Evolutionary conservation across 1,140 invertebrate species (phyloP).

Genomic region (Drosophila willistoni): DNA sequence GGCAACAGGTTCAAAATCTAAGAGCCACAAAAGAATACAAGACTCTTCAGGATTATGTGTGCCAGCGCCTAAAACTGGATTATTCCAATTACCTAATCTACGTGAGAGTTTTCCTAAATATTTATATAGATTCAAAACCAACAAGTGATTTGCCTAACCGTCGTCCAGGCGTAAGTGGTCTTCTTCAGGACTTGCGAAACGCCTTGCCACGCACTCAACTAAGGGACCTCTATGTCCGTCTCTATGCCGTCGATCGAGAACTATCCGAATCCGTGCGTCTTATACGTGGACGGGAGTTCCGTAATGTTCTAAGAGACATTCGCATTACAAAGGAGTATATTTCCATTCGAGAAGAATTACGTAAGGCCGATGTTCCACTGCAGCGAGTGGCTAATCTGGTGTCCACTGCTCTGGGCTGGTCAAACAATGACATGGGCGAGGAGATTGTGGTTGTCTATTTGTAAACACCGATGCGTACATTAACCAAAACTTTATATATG

Average conservation of each 20-base stretch:
- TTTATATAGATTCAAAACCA: constrained; percentile 27
- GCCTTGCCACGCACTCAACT: constrained; percentile 47
- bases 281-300: constrained; percentile 55
- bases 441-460: constrained; percentile 40
- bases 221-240: constrained; percentile 44
- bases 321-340: constrained; percentile 52
- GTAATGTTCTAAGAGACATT: constrained; percentile 43
- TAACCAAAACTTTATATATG: neutral
- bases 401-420: constrained; percentile 57
- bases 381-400: constrained; percentile 48
- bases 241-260: constrained; percentile 43
- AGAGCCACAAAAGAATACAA: constrained; percentile 43
- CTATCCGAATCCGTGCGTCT: constrained; percentile 44
- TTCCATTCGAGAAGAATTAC: constrained; percentile 27
- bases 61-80: constrained; percentile 48
- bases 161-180: constrained; percentile 52
- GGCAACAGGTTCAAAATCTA: constrained; percentile 23
- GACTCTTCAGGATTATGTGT: constrained; percentile 43
- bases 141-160: constrained; percentile 49
- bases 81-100: constrained; percentile 49
- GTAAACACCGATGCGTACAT: neutral
- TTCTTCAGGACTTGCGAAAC: constrained; percentile 53
- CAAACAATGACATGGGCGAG: constrained; percentile 36
- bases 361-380: constrained; percentile 47
- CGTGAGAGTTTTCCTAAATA: constrained; percentile 41